Base-by-base conservation (phyloP, 2,888 invertebrate genomes). In the Agrenia bidenticulata region DNA sequence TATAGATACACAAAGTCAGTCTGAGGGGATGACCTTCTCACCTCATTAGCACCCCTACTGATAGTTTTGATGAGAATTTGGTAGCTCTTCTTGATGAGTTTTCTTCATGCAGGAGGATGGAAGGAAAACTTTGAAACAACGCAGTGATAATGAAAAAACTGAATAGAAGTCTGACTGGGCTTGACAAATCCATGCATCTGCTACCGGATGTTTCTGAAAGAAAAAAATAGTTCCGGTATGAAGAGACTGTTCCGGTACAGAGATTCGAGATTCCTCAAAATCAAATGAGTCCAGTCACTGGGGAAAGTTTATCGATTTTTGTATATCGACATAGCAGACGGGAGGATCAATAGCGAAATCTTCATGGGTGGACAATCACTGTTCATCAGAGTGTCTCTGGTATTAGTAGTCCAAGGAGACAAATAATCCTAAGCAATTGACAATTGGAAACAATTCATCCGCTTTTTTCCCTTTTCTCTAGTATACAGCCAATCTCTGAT, bases 381-480 rank as follows among this genome's bases (percentile, higher is more conserved):
- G 32, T 32, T 32, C 32, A 32, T 32, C 32, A 32, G 32, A 32
- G 32, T 32, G 32, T 11, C 32, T 32, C 45, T 15, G 5, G 2
- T 45, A 17, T 19, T 45, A 5, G 45, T 17, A 45, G 45, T n/a
- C 45, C 5, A 45, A 45, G 45, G 19, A 45, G 45, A 5, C 5
- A 17, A 45, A 45, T 45, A 45, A 45, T 45, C n/a, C 45, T 45
- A 19, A 45, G 4, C 45, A 45, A 45, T 45, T 45, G n/a, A 15
- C 45, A 45, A 45, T 45, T 19, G 45, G 45, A 45, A 45, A 45
- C 45, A 45, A 45, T 45, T 45, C 45, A 45, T 45, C 45, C 9
- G 45, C 5, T 45, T 45, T 19, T 45, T 19, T 45, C 15, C 19
- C 15, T 19, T 15, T 15, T 5, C 19, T n/a, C n/a, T n/a, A n/a